Evolutionary conservation across 1,140 invertebrate genomes (phyloP).

Genomic region (Drosophila azteca): DNA sequence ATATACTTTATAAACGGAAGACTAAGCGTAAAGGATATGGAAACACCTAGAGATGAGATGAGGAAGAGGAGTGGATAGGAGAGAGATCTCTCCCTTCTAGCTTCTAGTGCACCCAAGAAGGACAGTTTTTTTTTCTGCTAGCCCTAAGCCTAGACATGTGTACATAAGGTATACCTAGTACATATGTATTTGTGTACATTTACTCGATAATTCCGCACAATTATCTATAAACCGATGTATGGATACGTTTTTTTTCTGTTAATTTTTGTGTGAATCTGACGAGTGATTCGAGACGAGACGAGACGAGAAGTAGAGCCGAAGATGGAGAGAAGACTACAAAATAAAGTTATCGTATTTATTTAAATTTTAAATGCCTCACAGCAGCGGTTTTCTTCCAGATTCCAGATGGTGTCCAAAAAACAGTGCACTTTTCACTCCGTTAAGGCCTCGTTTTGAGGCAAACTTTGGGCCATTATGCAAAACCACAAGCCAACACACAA

Average conservation of each 20-base stretch:
- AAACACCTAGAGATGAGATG: neutral
- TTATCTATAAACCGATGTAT: conserved; percentile 23
- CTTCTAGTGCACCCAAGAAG: conserved; percentile 22
- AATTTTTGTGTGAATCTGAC: conserved; percentile 57
- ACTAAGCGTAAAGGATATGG: conserved; percentile 3
- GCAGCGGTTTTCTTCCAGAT: neutral
- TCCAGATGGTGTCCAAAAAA: too few species aligned
- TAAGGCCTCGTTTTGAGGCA: too few species aligned
- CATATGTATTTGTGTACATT: neutral
- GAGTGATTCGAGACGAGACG: conserved; percentile 28
- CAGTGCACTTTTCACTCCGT: too few species aligned
- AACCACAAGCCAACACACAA: neutral
- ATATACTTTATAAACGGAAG: conserved; percentile 23
- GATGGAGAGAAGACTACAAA: conserved; percentile 63
- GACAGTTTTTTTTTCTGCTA: conserved; percentile 45
- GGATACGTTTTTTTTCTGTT: conserved; percentile 52
- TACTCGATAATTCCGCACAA: conserved; percentile 42
- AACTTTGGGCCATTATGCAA: too few species aligned
- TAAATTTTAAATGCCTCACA: conserved; percentile 49
- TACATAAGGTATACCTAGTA: neutral
- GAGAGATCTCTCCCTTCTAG: neutral
- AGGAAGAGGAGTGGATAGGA: too few species aligned
- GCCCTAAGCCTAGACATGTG: conserved; percentile 30
- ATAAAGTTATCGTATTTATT: conserved; percentile 80
- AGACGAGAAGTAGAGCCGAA: conserved; percentile 7